Evolutionary conservation across 2,113 vertebrate species (phyloP).

Genomic region (Heterochromis multidens): DNA sequence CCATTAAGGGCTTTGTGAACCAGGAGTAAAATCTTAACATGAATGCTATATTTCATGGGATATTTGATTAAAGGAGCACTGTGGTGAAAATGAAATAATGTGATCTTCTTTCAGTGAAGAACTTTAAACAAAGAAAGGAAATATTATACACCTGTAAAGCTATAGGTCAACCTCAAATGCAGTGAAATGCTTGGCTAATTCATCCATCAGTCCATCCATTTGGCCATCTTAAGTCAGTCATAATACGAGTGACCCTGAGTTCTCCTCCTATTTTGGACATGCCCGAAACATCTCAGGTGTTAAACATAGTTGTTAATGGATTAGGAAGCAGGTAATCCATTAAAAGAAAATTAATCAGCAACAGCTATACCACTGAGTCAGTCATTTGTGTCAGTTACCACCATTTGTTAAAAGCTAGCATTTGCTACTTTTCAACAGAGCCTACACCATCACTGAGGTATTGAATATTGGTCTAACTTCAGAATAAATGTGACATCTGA

Average conservation of each 20-base stretch:
- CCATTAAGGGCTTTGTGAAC: neutral
- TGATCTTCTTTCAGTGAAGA: neutral
- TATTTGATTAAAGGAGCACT: neutral
- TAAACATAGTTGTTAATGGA: neutral
- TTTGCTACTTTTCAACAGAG: neutral
- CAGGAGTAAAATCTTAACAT: neutral
- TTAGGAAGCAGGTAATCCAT: neutral
- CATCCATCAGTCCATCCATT: neutral
- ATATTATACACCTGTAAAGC: neutral
- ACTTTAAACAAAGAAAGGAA: neutral
- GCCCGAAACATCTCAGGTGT: neutral
- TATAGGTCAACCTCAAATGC: neutral
- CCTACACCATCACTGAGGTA: neutral
- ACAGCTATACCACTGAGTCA: neutral
- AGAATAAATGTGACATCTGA: neutral
- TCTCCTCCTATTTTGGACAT: neutral
- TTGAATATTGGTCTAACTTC: neutral
- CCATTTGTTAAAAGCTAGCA: neutral
- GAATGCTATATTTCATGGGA: neutral
- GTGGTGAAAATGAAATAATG: neutral
- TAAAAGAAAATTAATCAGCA: neutral
- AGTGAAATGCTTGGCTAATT: neutral
- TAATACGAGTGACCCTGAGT: neutral
- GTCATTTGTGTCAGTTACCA: neutral
- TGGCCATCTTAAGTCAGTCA: neutral